Base-by-base conservation (phyloP, 1,140 invertebrate genomes). In the Calosoma granatense region DNA sequence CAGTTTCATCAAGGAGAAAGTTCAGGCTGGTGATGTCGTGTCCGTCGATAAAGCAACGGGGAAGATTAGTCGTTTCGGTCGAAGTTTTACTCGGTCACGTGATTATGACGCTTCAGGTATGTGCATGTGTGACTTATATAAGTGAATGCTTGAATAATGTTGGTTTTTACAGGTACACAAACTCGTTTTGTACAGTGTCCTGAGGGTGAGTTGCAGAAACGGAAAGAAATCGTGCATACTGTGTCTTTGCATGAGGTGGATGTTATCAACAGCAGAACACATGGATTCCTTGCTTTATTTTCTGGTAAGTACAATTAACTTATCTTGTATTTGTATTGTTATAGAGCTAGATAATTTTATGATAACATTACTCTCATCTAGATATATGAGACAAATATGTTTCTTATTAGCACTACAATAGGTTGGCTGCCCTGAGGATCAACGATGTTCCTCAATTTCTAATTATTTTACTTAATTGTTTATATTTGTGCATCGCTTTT, bases 141-240 rank as follows among this genome's bases (percentile, higher is more conserved):
- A 51, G 9, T 51, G 9, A 51, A 51, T 51, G n/a, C n/a, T 51
- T 51, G 12, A 51, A 51, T n/a, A 30, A 30, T 6, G 14, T 30
- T 30, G 4, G 4, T 30, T 30, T 30, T 30, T 6, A 11, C 15
- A 47, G 70, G 70, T 1, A 69, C 70, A 56, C 91, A 92, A 74
- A 88, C 87, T 0, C 86, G 93, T 61, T 98, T 98, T 76, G 94
- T 99, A 0, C 95, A 98, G 61, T 98, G 95, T 75, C 97, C 97
- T 0, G 95, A 98, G 67, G 97, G 97, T 0, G 97, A 99, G 77
- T 74, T 99, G 6, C 95, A 98, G 75, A 99, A 98, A 69, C 80
- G 96, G n/a, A 97, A 98, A 71, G 95, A 98, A 78, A 95, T 97
- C 0, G 93, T 98, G 0, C 97, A 99, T 72, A 99, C 95, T 0